Conservation (phyloP, 2,797 vertebrate genomes). For the Acipenser oxyrinchus region DNA sequence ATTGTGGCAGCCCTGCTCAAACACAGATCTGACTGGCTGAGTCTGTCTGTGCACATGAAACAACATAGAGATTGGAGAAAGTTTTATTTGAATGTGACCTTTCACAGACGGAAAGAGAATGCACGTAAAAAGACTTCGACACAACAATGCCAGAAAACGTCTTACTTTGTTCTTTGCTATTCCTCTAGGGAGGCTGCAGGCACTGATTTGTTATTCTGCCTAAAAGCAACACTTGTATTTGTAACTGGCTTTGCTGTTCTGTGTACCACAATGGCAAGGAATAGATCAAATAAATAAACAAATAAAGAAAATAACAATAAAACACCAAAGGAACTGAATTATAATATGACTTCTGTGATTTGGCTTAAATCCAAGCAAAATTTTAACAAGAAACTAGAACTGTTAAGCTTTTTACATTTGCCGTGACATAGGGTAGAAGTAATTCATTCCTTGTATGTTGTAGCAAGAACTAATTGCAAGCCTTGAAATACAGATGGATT, state of each 20-base stretch:
- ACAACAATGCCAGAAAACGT: constrained; percentile 60
- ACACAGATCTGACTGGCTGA: no score
- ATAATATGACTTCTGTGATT: background rate
- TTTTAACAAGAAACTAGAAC: background rate
- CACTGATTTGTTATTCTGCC: constrained; percentile 26
- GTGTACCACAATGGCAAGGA: background rate
- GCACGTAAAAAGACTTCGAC: constrained; percentile 29
- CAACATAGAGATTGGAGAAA: background rate
- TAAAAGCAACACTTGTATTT: constrained; percentile 40
- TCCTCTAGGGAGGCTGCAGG: constrained; percentile 34
- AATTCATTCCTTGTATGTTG: no score
- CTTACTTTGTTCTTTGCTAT: constrained; percentile 55
- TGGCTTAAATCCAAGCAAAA: background rate
- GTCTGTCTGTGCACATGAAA: no score
- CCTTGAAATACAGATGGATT: constrained; percentile 24
- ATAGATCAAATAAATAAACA: background rate
- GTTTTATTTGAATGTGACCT: constrained; percentile 24
- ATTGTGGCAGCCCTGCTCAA: no score
- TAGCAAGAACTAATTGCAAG: constrained; percentile 39
- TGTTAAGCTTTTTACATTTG: constrained; percentile 15
- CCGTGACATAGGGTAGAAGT: constrained; percentile 20
- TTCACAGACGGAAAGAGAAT: constrained; percentile 37
- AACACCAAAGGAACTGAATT: no score
- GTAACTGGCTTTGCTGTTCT: background rate
- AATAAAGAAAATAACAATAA: no score